Evolutionary conservation across 2,888 invertebrate genomes (phyloP).

Genomic region (Drosophila peninsularis): DNA sequence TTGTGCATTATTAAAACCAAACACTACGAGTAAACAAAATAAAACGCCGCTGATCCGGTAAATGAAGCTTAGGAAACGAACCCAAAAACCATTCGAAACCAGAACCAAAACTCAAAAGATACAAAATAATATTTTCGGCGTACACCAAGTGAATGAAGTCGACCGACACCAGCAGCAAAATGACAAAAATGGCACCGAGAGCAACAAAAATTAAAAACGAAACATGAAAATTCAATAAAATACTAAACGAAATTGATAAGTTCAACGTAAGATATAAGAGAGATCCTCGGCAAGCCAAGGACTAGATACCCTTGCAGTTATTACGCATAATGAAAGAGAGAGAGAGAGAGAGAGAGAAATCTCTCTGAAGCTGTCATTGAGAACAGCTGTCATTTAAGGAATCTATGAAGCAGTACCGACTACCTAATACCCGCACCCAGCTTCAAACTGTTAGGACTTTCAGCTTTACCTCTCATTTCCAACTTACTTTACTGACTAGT

Average conservation of each 20-base stretch:
- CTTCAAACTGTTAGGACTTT: too few species aligned
- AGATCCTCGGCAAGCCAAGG: slow-evolving; percentile 25
- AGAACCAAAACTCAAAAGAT: slow-evolving; percentile 15
- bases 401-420: too few species aligned
- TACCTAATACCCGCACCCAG: too few species aligned
- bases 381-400: too few species aligned
- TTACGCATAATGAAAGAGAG: neutral
- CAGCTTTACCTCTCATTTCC: too few species aligned
- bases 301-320: slow-evolving; percentile 32
- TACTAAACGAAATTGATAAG: slow-evolving; percentile 18
- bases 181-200: slow-evolving; percentile 14
- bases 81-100: slow-evolving; percentile 15
- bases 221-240: slow-evolving; percentile 29
- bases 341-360: neutral
- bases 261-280: slow-evolving; percentile 7
- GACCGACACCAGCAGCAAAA: slow-evolving; percentile 1
- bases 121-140: slow-evolving; percentile 9
- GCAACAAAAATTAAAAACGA: neutral
- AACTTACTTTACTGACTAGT: too few species aligned
- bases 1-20: slow-evolving; percentile 43
- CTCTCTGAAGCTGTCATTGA: neutral
- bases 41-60: slow-evolving; percentile 26
- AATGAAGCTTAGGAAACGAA: neutral
- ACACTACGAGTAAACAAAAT: slow-evolving; percentile 22
- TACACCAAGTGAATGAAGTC: neutral